phyloP scores from a whole-genome alignment of 2,113 vertebrate species.

The Prunella fulvescens region DNA sequence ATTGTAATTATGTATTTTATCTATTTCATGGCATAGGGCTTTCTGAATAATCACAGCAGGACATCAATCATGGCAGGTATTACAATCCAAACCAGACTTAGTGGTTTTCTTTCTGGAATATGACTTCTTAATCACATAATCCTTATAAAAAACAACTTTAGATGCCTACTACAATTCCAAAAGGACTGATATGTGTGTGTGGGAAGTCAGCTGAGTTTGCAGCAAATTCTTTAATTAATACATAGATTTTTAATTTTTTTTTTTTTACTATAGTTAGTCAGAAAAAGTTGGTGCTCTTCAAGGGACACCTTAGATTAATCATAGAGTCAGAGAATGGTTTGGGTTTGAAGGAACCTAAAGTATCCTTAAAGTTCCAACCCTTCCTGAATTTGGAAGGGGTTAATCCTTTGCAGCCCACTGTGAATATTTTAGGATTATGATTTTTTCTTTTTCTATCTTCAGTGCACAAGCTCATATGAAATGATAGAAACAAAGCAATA shows the following conservation, averaged over 20 bases:
- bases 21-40: neutral
- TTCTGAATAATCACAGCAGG: neutral
- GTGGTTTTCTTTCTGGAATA: neutral
- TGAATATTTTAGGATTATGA: neutral
- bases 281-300: neutral
- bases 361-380: too few relatives aligned
- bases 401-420: neutral
- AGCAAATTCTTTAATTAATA: neutral
- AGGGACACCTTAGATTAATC: neutral
- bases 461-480: neutral
- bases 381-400: neutral
- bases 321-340: neutral
- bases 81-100: neutral
- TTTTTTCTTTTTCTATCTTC: neutral
- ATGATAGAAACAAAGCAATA: neutral
- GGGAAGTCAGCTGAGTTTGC: neutral
- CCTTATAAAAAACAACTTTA: neutral
- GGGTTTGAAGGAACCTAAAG: neutral
- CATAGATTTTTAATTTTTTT: neutral
- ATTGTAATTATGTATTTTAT: neutral
- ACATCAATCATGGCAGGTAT: neutral
- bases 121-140: neutral
- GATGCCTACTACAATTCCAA: neutral
- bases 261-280: neutral
- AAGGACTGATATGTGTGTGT: rapidly evolving